phyloP scores from a whole-genome alignment of 2,888 invertebrate genomes.

The Rosalia funebris region DNA sequence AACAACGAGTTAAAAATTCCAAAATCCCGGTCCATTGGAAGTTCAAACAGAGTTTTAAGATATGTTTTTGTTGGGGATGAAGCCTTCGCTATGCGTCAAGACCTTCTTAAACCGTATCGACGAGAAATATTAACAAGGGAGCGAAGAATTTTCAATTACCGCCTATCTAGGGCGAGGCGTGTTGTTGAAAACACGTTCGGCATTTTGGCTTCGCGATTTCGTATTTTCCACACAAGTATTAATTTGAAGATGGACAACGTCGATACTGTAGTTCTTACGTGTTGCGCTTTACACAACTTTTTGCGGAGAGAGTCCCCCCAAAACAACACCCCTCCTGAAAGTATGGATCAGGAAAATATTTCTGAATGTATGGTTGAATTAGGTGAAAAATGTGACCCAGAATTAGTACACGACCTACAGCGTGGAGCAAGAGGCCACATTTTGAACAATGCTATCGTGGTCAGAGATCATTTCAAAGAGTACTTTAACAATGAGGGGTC shows the following conservation, averaged over 20 bases:
- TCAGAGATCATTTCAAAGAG: too few relatives aligned
- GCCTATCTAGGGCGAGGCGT: neutral
- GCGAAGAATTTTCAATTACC: constrained; percentile 21
- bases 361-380: too few relatives aligned
- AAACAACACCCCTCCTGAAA: neutral
- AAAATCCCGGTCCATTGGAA: too few relatives aligned
- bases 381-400: too few relatives aligned
- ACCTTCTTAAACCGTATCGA: constrained; percentile 31
- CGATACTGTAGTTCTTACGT: neutral
- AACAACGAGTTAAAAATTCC: neutral
- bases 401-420: too few relatives aligned
- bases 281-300: neutral
- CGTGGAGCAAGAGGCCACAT: too few relatives aligned
- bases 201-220: too few relatives aligned
- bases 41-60: neutral
- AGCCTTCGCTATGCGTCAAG: constrained; percentile 26
- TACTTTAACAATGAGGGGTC: too few relatives aligned
- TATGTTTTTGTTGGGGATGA: constrained; percentile 33
- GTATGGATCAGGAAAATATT: neutral
- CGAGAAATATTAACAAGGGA: constrained; percentile 18
- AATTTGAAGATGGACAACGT: neutral
- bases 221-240: neutral
- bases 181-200: constrained; percentile 2
- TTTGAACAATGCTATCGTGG: too few relatives aligned
- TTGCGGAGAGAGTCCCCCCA: neutral